Conservation (phyloP, 2,888 invertebrate genomes). For the Actias luna region DNA sequence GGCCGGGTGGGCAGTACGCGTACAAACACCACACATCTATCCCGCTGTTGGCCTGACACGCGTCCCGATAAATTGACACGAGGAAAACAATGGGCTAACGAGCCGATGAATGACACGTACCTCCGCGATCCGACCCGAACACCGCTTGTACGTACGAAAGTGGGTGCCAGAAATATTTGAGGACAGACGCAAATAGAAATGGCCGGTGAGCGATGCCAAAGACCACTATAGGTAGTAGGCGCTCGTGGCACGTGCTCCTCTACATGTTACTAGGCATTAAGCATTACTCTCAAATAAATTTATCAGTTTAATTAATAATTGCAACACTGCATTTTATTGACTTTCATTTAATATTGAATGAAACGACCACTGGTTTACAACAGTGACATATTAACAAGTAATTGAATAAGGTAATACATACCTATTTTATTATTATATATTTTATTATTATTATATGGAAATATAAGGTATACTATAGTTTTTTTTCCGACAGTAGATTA, state of each 20-base stretch:
- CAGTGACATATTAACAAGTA: neutral
- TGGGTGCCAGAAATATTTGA: constrained; percentile 78
- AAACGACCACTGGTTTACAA: neutral
- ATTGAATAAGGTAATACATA: neutral
- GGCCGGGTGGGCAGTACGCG: constrained; percentile 56
- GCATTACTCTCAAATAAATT: neutral
- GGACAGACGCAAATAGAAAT: constrained; percentile 73
- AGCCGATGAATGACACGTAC: constrained; percentile 77
- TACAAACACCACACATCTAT: constrained; percentile 53
- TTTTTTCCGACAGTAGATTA: too few relatives aligned
- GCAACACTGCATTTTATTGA: neutral
- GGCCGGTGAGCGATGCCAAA: constrained; percentile 71
- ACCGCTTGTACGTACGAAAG: constrained; percentile 67
- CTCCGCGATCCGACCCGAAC: constrained; percentile 55
- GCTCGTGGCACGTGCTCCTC: constrained; percentile 62
- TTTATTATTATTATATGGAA: too few relatives aligned
- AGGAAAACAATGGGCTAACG: constrained; percentile 75
- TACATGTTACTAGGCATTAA: constrained; percentile 46
- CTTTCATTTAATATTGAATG: neutral
- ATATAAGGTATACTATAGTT: too few relatives aligned
- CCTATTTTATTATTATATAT: too few relatives aligned
- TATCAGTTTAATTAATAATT: neutral
- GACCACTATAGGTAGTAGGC: constrained; percentile 56
- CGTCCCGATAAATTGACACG: constrained; percentile 68
- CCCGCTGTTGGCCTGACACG: constrained; percentile 67